phyloP scores from a whole-genome alignment of 2,113 vertebrate genomes.

The Oplegnathus fasciatus region DNA sequence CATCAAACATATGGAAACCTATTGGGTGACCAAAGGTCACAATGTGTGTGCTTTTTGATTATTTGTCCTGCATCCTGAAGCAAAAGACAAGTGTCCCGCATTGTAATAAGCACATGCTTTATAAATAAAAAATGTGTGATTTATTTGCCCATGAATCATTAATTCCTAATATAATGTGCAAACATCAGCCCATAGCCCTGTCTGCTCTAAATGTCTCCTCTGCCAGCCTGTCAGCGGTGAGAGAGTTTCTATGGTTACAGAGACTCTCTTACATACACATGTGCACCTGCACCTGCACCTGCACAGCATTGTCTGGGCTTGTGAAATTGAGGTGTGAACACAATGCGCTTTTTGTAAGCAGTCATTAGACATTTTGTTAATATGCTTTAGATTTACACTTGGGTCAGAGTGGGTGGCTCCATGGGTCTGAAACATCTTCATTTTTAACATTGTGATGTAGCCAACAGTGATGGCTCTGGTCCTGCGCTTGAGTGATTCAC shows the following conservation, averaged over 20 bases:
- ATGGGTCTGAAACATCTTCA: not conserved
- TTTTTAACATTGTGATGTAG: not conserved
- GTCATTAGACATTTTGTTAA: conserved; percentile 13
- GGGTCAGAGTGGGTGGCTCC: not conserved
- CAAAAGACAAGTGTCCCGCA: conserved; percentile 24
- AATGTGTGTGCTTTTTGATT: conserved; percentile 18
- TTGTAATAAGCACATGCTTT: conserved; percentile 39
- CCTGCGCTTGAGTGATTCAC: not conserved
- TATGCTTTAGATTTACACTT: not conserved
- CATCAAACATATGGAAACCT: not conserved
- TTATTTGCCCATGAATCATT: conserved; percentile 64
- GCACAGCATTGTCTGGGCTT: conserved; percentile 17
- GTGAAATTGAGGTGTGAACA: conserved; percentile 28
- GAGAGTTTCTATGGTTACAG: conserved; percentile 67
- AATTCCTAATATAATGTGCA: conserved; percentile 59
- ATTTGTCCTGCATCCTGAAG: conserved; percentile 10
- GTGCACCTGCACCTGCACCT: conserved; percentile 35
- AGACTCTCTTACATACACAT: conserved; percentile 37
- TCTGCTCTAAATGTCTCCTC: conserved; percentile 32
- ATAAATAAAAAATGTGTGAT: conserved; percentile 49
- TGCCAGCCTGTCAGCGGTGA: conserved; percentile 22
- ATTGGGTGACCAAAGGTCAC: not conserved
- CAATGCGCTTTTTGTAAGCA: conserved; percentile 21
- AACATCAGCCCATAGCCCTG: conserved; percentile 34
- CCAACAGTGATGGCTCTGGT: not conserved